A percentile compares a stretch with the other conserved stretches of the same genome.
These are phyloP conservation scores for Maniola hyperantus DNA, from an alignment of 2,888 invertebrate genomes.

Conservation along the genomic window DNA sequence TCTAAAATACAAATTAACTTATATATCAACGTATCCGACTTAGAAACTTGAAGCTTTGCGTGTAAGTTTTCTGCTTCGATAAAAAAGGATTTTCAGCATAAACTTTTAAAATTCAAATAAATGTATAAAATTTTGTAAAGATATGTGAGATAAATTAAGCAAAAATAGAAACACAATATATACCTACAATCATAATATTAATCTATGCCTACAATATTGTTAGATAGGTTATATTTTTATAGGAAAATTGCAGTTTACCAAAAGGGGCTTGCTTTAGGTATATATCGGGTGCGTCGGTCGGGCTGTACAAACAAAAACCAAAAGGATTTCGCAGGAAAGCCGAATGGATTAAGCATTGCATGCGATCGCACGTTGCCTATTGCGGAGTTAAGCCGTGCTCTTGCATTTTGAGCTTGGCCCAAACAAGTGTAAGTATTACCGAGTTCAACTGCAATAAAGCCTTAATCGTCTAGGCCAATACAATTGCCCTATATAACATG, in stretches of 20 bases:
- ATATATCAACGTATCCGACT: too few relatives aligned
- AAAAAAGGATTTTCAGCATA: too few relatives aligned
- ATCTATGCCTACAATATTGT: neutral
- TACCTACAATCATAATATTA: neutral
- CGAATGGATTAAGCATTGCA: conserved; percentile 20
- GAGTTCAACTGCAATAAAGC: neutral
- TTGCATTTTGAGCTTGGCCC: conserved; percentile 26
- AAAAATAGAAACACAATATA: neutral
- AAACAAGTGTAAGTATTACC: conserved; percentile 15
- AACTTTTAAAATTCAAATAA: too few relatives aligned
- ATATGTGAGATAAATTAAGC: neutral
- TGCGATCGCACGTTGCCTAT: conserved; percentile 20
- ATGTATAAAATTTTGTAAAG: neutral
- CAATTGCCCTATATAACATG: neutral
- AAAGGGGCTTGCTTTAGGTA: conserved; percentile 3
- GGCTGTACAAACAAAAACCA: conserved; percentile 10
- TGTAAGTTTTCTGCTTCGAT: too few relatives aligned
- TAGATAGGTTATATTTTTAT: neutral
- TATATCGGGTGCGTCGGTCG: neutral
- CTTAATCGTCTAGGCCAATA: neutral
- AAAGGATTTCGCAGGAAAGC: conserved; percentile 13
- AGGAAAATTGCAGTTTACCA: neutral
- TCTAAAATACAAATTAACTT: too few relatives aligned
- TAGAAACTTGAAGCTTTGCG: too few relatives aligned
- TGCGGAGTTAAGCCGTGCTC: conserved; percentile 25